These are phyloP conservation scores for Florisuga fusca DNA, from an alignment of 2,797 vertebrate genomes.

Conservation along the genomic window DNA sequence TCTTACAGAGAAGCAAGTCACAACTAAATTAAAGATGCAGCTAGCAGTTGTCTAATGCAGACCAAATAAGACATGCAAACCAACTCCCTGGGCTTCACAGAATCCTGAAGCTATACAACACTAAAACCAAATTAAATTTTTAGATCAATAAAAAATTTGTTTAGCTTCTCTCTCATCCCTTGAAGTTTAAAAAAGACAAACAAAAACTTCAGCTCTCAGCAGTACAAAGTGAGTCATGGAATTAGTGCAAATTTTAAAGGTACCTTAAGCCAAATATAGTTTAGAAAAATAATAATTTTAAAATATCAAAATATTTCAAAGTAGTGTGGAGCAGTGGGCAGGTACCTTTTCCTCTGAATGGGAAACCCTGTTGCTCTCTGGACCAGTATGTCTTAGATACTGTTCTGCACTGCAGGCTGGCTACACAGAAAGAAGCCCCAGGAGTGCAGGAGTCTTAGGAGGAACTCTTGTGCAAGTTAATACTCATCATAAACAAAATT, in stretches of 20 bases:
- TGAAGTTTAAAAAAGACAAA: background rate
- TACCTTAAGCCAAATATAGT: background rate
- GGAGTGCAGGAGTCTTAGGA: background rate
- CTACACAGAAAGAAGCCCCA: background rate
- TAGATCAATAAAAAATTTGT: background rate
- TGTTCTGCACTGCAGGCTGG: background rate
- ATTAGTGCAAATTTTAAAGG: background rate
- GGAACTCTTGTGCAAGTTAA: background rate
- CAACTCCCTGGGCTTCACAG: background rate
- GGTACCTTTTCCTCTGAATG: background rate
- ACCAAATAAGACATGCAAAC: background rate
- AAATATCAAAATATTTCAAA: background rate
- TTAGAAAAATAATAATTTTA: too few species aligned
- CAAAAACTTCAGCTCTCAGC: background rate
- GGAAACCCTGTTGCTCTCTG: background rate
- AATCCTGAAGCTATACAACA: background rate
- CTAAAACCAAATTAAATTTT: background rate
- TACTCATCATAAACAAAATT: background rate
- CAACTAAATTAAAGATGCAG: background rate
- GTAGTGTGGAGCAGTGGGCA: background rate
- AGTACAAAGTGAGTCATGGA: background rate
- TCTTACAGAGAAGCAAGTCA: background rate
- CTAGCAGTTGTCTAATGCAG: background rate
- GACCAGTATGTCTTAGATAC: background rate
- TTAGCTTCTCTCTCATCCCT: background rate